Evolutionary conservation across 1,140 invertebrate genomes (phyloP).

Genomic region (Amyelois transitella): DNA sequence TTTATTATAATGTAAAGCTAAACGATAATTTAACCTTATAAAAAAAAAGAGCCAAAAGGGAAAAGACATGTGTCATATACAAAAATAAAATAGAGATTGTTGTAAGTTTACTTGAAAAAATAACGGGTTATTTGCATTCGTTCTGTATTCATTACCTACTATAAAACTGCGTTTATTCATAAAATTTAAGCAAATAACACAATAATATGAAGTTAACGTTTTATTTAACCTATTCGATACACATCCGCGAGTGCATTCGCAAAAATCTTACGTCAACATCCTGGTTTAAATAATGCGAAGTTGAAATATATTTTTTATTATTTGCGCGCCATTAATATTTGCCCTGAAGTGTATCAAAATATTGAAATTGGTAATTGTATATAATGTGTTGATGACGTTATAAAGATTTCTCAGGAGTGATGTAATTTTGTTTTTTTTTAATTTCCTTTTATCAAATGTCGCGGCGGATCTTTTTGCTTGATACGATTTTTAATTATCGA

Average conservation of each 20-base stretch:
- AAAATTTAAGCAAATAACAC: not conserved
- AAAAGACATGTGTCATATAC: not conserved
- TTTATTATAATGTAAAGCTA: too few species aligned
- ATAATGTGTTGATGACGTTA: not conserved
- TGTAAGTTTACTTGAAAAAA: not conserved
- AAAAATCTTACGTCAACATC: not conserved
- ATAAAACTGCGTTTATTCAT: not conserved
- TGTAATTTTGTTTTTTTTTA: not conserved
- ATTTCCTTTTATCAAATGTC: not conserved
- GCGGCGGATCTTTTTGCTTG: not conserved
- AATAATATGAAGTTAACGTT: not conserved
- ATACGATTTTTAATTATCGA: too few species aligned
- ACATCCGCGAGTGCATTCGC: not conserved
- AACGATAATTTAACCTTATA: not conserved
- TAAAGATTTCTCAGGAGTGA: not conserved
- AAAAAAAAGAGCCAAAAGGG: not conserved
- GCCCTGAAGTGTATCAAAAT: not conserved
- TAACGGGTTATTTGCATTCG: too few species aligned
- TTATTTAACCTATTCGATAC: not conserved
- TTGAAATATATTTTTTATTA: not conserved
- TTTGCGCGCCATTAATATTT: not conserved
- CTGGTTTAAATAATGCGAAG: not conserved
- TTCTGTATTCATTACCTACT: not conserved
- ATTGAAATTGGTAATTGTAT: not conserved
- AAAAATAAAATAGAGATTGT: not conserved